Evolutionary conservation across 1,140 invertebrate species (phyloP).

Genomic region (Physella acuta): DNA sequence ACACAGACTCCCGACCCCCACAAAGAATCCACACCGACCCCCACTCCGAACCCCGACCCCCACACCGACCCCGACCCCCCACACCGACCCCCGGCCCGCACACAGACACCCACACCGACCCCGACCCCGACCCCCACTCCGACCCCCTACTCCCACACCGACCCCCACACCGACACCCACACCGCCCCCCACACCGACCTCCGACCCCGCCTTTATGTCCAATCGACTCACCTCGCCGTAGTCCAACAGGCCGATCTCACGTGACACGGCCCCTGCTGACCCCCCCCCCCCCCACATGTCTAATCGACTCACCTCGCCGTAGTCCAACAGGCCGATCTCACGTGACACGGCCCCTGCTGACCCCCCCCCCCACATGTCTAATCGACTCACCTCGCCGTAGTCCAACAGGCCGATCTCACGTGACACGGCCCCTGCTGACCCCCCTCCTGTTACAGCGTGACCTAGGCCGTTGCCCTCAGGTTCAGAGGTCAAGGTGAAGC

Average conservation of each 20-base stretch:
- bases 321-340: slow-evolving; percentile 27
- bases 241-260: slow-evolving; percentile 24
- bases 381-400: slow-evolving; percentile 28
- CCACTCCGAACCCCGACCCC: too few species aligned
- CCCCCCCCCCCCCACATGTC: not conserved
- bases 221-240: slow-evolving; percentile 30
- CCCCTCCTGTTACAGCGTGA: slow-evolving; percentile 9
- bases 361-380: not conserved
- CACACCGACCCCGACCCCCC: too few species aligned
- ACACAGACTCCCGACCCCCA: too few species aligned
- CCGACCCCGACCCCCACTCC: too few species aligned
- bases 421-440: slow-evolving; percentile 12
- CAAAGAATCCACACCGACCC: too few species aligned
- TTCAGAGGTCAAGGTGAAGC: slow-evolving; percentile 26
- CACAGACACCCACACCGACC: too few species aligned
- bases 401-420: slow-evolving; percentile 24
- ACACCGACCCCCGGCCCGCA: too few species aligned
- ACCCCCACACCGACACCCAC: too few species aligned
- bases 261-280: slow-evolving; percentile 9
- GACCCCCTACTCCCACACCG: too few species aligned
- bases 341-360: slow-evolving; percentile 13
- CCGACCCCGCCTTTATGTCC: too few species aligned
- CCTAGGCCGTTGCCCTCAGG: slow-evolving; percentile 29
- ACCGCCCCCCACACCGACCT: too few species aligned
- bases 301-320: slow-evolving; percentile 28